Evolutionary conservation across 2,888 invertebrate species (phyloP).

Genomic region (Drepana falcataria): DNA sequence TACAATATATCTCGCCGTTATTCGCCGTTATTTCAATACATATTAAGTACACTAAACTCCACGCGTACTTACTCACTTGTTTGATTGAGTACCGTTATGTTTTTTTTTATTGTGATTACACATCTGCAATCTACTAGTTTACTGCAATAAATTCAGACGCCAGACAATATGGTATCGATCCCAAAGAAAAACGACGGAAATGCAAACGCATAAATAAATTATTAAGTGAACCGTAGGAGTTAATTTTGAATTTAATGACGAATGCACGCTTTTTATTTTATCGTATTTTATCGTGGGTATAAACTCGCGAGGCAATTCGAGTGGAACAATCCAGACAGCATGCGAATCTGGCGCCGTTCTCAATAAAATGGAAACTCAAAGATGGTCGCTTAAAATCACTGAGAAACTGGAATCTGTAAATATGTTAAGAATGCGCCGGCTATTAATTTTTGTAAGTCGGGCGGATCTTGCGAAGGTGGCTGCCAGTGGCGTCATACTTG

Average conservation of each 20-base stretch:
- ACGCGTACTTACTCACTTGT: slow-evolving; percentile 9
- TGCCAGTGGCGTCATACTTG: slow-evolving; percentile 38
- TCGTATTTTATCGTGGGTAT: not conserved
- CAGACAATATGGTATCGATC: not conserved
- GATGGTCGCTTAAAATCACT: slow-evolving; percentile 22
- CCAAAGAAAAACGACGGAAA: not conserved
- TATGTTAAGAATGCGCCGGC: slow-evolving; percentile 58
- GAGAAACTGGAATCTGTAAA: slow-evolving; percentile 50
- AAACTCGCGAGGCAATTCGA: not conserved
- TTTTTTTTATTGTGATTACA: slow-evolving; percentile 3
- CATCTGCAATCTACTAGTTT: not conserved
- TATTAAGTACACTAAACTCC: slow-evolving; percentile 20
- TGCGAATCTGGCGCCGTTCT: slow-evolving; percentile 37
- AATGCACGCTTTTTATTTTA: not conserved
- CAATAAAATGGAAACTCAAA: slow-evolving; percentile 28
- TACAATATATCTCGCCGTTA: slow-evolving; percentile 29
- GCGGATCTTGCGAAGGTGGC: slow-evolving; percentile 39
- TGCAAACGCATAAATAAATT: not conserved
- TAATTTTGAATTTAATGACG: not conserved
- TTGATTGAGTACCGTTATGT: slow-evolving; percentile 21
- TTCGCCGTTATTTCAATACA: slow-evolving; percentile 16
- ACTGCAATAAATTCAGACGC: not conserved
- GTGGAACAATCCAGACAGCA: not conserved
- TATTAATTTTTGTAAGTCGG: slow-evolving; percentile 55
- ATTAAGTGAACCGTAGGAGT: not conserved